Percentiles rank a stretch among this genome's conserved stretches.
Conservation (phyloP, 2,113 vertebrate species). For the Chrysochloris asiatica region DNA sequence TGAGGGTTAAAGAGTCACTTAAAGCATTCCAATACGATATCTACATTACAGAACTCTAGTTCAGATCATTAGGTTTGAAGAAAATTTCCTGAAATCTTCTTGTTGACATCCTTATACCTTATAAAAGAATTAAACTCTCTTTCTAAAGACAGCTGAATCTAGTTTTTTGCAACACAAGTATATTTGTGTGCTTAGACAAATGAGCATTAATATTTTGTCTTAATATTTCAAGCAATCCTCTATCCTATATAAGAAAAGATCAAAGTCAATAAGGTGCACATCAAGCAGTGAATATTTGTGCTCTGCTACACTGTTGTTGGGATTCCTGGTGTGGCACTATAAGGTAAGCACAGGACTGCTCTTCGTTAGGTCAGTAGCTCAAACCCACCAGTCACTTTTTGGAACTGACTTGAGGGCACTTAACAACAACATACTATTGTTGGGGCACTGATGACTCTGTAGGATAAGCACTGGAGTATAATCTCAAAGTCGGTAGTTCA, state of each 20-base stretch:
- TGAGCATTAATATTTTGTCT: conserved; percentile 17
- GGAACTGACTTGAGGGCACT: no score
- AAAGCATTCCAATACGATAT: not conserved
- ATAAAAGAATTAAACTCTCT: not conserved
- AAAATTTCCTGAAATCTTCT: not conserved
- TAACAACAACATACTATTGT: no score
- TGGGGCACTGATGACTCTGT: no score
- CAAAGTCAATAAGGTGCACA: not conserved
- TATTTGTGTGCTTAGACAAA: not conserved
- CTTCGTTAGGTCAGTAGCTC: no score
- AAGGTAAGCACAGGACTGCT: no score
- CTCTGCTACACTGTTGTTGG: not conserved
- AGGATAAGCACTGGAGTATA: no score
- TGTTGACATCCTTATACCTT: not conserved
- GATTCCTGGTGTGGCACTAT: no score
- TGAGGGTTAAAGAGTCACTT: not conserved
- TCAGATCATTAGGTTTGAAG: not conserved
- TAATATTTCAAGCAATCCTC: not conserved
- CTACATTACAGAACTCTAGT: not conserved
- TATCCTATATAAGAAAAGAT: not conserved
- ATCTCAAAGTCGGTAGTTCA: no score
- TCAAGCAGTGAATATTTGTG: conserved; percentile 26
- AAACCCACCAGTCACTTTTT: no score
- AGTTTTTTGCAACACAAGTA: not conserved
- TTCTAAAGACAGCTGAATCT: not conserved